Evolutionary conservation across 2,113 vertebrate genomes (phyloP), one percentile per base, ranked within the genome.

Genomic region (Gobio gobio): DNA sequence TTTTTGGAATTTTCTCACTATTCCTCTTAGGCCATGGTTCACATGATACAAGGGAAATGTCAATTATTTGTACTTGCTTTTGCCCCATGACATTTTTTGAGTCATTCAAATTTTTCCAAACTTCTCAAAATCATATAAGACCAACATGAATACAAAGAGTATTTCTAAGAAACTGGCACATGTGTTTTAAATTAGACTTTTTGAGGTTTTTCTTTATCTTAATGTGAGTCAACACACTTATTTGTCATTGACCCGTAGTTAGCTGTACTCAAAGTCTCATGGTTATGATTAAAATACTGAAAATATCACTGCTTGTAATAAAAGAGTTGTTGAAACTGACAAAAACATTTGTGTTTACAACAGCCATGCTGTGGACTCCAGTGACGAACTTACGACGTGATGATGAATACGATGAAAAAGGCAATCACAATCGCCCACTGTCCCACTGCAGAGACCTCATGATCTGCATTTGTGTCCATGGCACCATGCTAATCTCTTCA

Each of bases 391-490:
- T 43, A 63, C 49, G 16, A 45, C 14, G 22, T n/a, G 54, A 63
- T 76, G 43, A 45, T 77, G 29, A 72, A 47, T 16, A n/a, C 13
- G 29, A 82, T 54, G 26, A 22, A 74, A 45, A 29, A 13, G 43
- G 75, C 59, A 64, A 33, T 73, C 24, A 88, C 84, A 84, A 86
- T 63, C 22, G 59, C 16, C 82, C 56, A 81, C 78, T 82, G 78
- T 78, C 78, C 75, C 10, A 33, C 13, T 33, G 18, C 22, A 43
- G 24, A 84, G 79, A 68, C 72, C 82, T 79, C 82, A 61, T 87
- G 86, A 88, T 86, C 78, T 75, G 58, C 70, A 74, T 82, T 78
- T 72, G 49, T 56, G 40, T 78, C 87, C 75, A 36, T 43, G 61
- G 81, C 84, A 75, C 76, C 58, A 56, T 29, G 18, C 40, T 54